Percentiles rank a stretch among this genome's conserved stretches.
Evolutionary conservation across 2,797 vertebrate genomes (phyloP).

Genomic region (Cercopithecus mitis): DNA sequence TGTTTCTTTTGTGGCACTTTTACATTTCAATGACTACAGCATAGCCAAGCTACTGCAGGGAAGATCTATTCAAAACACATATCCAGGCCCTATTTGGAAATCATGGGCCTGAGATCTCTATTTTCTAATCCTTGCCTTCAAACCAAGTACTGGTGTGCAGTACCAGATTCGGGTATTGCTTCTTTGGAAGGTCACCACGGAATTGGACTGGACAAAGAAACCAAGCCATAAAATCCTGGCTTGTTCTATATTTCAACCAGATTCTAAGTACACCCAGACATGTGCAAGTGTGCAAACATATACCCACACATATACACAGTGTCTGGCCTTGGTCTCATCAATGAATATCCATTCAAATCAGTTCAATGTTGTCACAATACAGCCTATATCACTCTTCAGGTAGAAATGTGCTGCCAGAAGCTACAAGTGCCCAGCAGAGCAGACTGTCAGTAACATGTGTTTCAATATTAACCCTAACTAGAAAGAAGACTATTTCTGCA

Average conservation of each 20-base stretch:
- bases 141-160: background rate
- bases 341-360: background rate
- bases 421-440: background rate
- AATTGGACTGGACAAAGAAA: background rate
- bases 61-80: background rate
- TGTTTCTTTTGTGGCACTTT: background rate
- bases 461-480: background rate
- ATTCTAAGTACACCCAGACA: background rate
- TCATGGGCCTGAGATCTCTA: background rate
- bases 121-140: background rate
- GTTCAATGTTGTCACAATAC: accelerated
- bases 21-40: background rate
- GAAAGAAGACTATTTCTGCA: background rate
- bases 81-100: background rate
- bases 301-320: too few relatives aligned
- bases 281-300: background rate
- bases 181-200: background rate
- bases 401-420: background rate
- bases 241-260: too few relatives aligned
- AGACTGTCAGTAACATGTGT: accelerated
- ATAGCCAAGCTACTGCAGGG: background rate
- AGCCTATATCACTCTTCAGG: background rate
- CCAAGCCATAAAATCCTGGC: accelerated
- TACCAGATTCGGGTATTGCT: background rate
- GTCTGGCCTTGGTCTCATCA: background rate